Base-by-base conservation (phyloP, 2,113 vertebrate species). In the Chloebia gouldiae region DNA sequence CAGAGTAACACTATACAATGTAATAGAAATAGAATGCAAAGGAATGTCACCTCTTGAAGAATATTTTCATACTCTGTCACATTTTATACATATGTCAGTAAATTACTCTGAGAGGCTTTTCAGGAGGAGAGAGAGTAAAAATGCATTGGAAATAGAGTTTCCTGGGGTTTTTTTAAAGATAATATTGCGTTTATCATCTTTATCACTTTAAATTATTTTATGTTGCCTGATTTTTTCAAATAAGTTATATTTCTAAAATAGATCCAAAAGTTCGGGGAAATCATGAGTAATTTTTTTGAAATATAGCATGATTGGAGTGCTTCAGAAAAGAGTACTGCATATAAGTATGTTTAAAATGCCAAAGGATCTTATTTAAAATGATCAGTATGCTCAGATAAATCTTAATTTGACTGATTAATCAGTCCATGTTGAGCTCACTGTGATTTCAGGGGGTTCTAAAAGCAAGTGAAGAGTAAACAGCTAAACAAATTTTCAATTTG, bases 51-150 rank as follows among this genome's bases (percentile, higher is more conserved):
- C 68, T 92, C 63, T 82, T 92, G n/a, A 70, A 86, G 92, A 54
- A 54, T 69, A 59, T 90, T 95, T 92, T 92, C 50, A 33, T 66
- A 65, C 37, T 80, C 81, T 50, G 54, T 90, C 95, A 92, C 24
- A 20, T 93, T 92, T 90, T 93, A 28, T 94, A 70, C 66, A 59
- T 88, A 50, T 63, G 71, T 80, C 47, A 63, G 79, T 94, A 92
- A 92, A 72, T 94, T 88, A 77, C 40, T 77, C 68, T 54, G 59
- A 80, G 66, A 88, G 82, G 45, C 59, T 90, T 54, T 77, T 70
- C 42, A 53, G 39, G 64, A 88, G 54, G 42, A 88, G 91, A 40
- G n/a, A 65, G 57, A 76, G 31, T 80, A 59, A 90, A 82, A 96
- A 90, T 90, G 50, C 15, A 22, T 65, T 80, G 85, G 35, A 63